These are phyloP conservation scores for Rhadina sibilatrix DNA, from an alignment of 2,113 vertebrate genomes.

Conservation along the genomic window DNA sequence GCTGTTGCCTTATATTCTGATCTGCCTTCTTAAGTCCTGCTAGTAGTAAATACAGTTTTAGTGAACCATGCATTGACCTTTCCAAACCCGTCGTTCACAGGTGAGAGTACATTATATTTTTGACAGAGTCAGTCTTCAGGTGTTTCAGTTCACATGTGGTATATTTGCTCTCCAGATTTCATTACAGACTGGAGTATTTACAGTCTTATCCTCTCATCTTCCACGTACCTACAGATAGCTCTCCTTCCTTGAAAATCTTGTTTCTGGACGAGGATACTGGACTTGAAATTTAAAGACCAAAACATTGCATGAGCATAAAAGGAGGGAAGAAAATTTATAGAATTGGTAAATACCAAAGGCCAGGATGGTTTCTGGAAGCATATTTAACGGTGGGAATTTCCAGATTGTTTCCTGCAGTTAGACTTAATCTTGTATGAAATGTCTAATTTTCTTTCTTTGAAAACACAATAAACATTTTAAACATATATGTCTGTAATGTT, in stretches of 20 bases:
- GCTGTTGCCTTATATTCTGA: not conserved
- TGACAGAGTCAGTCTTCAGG: not conserved
- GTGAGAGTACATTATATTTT: not conserved
- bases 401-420: not conserved
- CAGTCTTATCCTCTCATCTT: not conserved
- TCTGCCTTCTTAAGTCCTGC: not conserved
- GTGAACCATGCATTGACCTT: not conserved
- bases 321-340: not conserved
- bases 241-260: not conserved
- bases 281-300: not conserved
- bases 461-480: not conserved
- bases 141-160: not conserved
- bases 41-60: not conserved
- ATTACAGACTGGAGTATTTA: not conserved
- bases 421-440: conserved; percentile 22
- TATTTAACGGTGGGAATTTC: not conserved
- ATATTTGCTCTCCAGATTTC: not conserved
- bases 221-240: not conserved
- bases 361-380: not conserved
- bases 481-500: not conserved
- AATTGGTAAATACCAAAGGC: not conserved
- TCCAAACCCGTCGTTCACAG: not conserved
- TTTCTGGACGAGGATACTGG: not conserved
- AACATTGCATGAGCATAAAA: not conserved
- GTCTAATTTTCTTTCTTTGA: not conserved